These are phyloP conservation scores for Trochalopteron elliotii DNA, from an alignment of 2,113 vertebrate species.

Conservation along the genomic window DNA sequence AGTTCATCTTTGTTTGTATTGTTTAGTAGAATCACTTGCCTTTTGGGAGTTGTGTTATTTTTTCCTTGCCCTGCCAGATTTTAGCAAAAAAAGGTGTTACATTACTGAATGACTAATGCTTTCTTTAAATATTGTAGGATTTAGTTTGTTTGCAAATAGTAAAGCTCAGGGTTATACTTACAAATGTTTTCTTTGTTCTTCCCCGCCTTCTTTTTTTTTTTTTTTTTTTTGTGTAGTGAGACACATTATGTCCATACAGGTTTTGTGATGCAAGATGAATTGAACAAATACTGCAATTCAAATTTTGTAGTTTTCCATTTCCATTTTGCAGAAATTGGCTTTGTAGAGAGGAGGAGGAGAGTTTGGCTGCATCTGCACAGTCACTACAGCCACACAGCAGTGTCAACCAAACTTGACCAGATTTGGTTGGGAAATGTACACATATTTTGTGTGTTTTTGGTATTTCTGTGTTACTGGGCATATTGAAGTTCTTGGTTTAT, in stretches of 20 bases:
- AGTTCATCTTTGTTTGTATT: neutral
- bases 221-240: neutral
- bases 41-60: neutral
- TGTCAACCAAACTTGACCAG: neutral
- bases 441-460: neutral
- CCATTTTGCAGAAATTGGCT: neutral
- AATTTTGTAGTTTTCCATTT: neutral
- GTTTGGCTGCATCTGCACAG: neutral
- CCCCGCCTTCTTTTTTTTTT: rapidly evolving
- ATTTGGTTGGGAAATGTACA: neutral
- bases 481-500: neutral
- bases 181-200: neutral
- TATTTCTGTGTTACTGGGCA: neutral
- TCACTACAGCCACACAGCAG: neutral
- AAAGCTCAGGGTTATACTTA: neutral
- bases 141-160: neutral
- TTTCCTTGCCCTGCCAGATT: neutral
- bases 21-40: neutral
- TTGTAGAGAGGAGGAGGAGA: neutral
- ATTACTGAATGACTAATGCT: neutral
- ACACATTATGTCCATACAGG: neutral
- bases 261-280: neutral
- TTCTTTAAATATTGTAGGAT: neutral
- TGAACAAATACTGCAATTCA: neutral
- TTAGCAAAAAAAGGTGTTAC: neutral